A percentile compares a stretch with the other conserved stretches of the same genome.
Conservation (phyloP, 1,140 invertebrate genomes). For the Cephus cinctus region DNA sequence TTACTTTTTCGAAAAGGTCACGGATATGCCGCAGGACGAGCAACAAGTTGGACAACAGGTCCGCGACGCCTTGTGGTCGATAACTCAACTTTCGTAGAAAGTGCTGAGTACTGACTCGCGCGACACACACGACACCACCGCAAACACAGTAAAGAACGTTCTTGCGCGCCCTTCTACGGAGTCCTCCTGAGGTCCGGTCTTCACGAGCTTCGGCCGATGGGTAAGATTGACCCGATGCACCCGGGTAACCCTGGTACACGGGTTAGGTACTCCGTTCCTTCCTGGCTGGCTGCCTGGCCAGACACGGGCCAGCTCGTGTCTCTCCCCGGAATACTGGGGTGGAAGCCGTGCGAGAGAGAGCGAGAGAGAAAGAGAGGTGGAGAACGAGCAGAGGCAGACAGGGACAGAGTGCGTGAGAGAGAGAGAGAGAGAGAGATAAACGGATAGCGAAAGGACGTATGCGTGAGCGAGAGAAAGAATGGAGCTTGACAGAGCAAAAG, state of each 20-base stretch:
- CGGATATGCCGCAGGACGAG: constrained; percentile 33
- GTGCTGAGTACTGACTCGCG: too few relatives aligned
- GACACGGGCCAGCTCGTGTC: background rate
- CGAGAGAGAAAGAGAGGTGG: too few relatives aligned
- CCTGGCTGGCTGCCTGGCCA: background rate
- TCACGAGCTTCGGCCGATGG: background rate
- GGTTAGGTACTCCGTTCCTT: background rate
- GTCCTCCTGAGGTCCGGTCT: background rate
- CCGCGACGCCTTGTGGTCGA: constrained; percentile 41
- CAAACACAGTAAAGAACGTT: too few relatives aligned
- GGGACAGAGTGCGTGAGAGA: constrained; percentile 1
- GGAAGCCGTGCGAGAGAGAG: too few relatives aligned
- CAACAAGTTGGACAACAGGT: constrained; percentile 55
- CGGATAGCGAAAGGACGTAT: too few relatives aligned
- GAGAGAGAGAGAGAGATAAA: background rate
- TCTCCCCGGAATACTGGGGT: too few relatives aligned
- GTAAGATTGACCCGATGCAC: background rate
- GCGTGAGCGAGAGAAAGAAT: background rate
- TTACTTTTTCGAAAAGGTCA: background rate
- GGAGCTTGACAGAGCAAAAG: constrained; percentile 14
- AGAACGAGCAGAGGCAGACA: constrained; percentile 5
- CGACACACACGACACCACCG: too few relatives aligned
- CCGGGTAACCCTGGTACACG: background rate
- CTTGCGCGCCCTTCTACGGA: background rate
- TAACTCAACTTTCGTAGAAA: constrained; percentile 23